Evolutionary conservation across 1,140 invertebrate species (phyloP), one percentile per base, ranked within the genome.

Genomic region (Scaptomyza hsui): DNA sequence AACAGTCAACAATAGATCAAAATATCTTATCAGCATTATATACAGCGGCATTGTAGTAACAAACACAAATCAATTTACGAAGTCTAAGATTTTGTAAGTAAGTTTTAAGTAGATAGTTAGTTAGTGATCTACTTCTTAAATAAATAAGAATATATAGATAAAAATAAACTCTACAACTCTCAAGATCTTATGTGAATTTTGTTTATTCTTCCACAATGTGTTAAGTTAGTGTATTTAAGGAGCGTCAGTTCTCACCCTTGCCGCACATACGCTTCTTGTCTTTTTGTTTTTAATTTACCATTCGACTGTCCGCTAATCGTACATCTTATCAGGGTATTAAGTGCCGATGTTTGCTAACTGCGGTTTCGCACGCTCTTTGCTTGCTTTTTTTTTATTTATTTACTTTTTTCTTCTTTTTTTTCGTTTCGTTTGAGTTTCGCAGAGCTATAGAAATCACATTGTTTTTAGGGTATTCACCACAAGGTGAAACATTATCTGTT

Each of bases 281-380:
- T 39, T 67, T 59, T 57, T 68, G 61, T 63, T 53, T 81, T 79
- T 70, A 69, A 65, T 73, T 80, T 65, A 75, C 56, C 73, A 68
- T 71, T 78, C 44, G 52, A 52, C 49, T 63, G 67, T 63, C 64
- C 57, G 63, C 52, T 85, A 85, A 85, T 85, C 81, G 64, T 35
- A 71, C 73, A 85, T 88, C 81, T 85, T 85, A 85, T 85, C 81
- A 78, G 65, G 45, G 82, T 71, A 86, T 85, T 86, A 85, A 85
- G 81, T 80, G 77, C 61, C 61, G 56, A 51, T 52, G 69, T 60
- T 51, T 53, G 55, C 55, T 86, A 85, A 85, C 80, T 80, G 75
- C 75, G 48, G 48, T 57, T 72, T 64, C 73, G 73, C 80, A 85
- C 80, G 80, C 80, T 83, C 80, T 80, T 57, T 19, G 49, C 42